phyloP scores from a whole-genome alignment of 2,888 invertebrate genomes.

The Polydrusus cervinus region DNA sequence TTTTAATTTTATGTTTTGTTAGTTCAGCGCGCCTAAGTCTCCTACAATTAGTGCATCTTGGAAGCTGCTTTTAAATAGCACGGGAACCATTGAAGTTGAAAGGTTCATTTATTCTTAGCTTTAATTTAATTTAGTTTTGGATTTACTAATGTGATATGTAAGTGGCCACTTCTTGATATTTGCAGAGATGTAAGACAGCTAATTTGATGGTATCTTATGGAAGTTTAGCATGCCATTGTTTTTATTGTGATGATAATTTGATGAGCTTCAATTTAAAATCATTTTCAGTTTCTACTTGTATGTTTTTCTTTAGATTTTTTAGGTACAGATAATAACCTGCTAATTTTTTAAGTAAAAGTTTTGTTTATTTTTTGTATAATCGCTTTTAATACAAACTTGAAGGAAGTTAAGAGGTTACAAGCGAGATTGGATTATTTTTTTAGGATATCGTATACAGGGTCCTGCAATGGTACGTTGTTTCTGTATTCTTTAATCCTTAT shows the following conservation, averaged over 20 bases:
- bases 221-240: conserved; percentile 40
- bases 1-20: conserved; percentile 44
- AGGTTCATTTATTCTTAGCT: conserved; percentile 42
- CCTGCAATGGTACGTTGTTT: too few relatives aligned
- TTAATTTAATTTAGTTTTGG: conserved; percentile 47
- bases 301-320: background rate
- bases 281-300: conserved; percentile 12
- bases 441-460: too few relatives aligned
- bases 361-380: too few relatives aligned
- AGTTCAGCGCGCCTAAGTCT: conserved; percentile 33
- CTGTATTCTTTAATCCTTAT: too few relatives aligned
- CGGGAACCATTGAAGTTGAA: conserved; percentile 31
- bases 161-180: conserved; percentile 26
- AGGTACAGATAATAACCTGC: background rate
- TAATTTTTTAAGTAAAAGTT: too few relatives aligned
- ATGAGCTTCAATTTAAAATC: conserved; percentile 28
- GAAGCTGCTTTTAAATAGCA: conserved; percentile 42
- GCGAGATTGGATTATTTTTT: too few relatives aligned
- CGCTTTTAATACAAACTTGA: too few relatives aligned
- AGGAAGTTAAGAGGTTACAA: too few relatives aligned
- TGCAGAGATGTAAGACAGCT: conserved; percentile 21
- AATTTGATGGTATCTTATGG: conserved; percentile 39
- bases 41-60: conserved; percentile 39
- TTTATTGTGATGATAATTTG: conserved; percentile 32
- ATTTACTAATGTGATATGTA: conserved; percentile 27